These are phyloP conservation scores for Drosophila gunungcola DNA, from an alignment of 1,140 invertebrate species.

Conservation along the genomic window DNA sequence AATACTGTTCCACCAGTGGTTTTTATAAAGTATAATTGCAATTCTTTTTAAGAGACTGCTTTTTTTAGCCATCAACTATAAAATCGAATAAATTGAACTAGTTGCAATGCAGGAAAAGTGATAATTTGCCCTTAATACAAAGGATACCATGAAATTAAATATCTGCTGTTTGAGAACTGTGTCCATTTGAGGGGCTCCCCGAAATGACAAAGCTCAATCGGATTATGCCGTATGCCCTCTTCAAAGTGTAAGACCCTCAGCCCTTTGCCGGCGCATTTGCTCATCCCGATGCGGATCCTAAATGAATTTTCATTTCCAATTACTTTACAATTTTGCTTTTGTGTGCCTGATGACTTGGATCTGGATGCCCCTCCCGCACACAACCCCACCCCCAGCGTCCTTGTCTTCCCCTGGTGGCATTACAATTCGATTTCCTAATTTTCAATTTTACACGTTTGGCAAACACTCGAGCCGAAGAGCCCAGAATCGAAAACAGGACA, in stretches of 20 bases:
- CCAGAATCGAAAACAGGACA: conserved; percentile 44
- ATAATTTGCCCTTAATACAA: neutral
- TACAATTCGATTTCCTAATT: conserved; percentile 82
- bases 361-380: neutral
- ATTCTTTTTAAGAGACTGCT: no score
- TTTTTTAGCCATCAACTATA: no score
- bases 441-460: conserved; percentile 83
- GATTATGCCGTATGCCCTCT: conserved; percentile 34
- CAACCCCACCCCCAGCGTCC: neutral
- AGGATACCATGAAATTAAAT: neutral
- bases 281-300: conserved; percentile 47
- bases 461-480: conserved; percentile 62
- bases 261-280: conserved; percentile 25
- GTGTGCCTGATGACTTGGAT: conserved; percentile 45
- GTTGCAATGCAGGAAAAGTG: neutral
- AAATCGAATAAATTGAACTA: neutral
- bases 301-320: conserved; percentile 82
- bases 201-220: conserved; percentile 17
- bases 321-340: conserved; percentile 79
- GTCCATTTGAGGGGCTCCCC: neutral
- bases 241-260: neutral
- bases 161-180: neutral
- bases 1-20: no score
- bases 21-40: no score
- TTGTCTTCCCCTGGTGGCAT: conserved; percentile 29